A percentile compares a stretch with the other conserved stretches of the same genome.
These are phyloP conservation scores for Sitodiplosis mosellana DNA, from an alignment of 1,140 invertebrate species.

Conservation along the genomic window DNA sequence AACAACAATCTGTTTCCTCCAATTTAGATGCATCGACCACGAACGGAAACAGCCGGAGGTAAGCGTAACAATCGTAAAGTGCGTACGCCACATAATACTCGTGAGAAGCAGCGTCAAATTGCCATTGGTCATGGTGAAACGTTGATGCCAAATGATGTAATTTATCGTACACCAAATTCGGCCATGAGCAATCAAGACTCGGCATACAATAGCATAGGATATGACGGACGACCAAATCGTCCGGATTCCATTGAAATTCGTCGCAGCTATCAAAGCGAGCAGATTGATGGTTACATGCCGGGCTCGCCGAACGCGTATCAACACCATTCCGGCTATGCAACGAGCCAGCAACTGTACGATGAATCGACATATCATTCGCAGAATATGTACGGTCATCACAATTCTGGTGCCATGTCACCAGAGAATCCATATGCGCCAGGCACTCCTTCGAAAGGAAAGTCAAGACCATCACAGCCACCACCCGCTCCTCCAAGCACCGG, in stretches of 20 bases:
- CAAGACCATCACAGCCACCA: slow-evolving; percentile 65
- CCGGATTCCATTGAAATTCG: slow-evolving; percentile 60
- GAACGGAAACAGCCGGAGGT: slow-evolving; percentile 15
- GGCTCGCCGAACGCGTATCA: slow-evolving; percentile 20
- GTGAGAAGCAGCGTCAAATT: slow-evolving; percentile 64
- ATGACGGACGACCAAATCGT: slow-evolving; percentile 35
- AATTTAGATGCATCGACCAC: slow-evolving; percentile 14
- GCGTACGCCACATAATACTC: slow-evolving; percentile 66
- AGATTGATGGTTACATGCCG: slow-evolving; percentile 30
- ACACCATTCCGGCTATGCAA: slow-evolving; percentile 7
- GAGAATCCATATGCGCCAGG: slow-evolving; percentile 33
- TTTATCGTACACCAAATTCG: slow-evolving; percentile 30
- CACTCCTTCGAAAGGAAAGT: slow-evolving; percentile 35
- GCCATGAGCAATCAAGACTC: slow-evolving; percentile 20
- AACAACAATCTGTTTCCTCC: no score
- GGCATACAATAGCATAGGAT: slow-evolving; percentile 23
- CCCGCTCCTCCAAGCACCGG: slow-evolving; percentile 59
- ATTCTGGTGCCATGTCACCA: slow-evolving; percentile 24
- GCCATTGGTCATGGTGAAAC: slow-evolving; percentile 72
- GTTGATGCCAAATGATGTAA: slow-evolving; percentile 49
- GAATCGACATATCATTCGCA: slow-evolving; percentile 22
- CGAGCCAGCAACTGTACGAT: slow-evolving; percentile 19
- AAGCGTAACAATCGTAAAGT: slow-evolving; percentile 59
- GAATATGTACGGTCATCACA: slow-evolving; percentile 21
- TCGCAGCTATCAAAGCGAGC: slow-evolving; percentile 39